These are phyloP conservation scores for Icerya purchasi DNA, from an alignment of 2,888 invertebrate genomes.

Conservation along the genomic window DNA sequence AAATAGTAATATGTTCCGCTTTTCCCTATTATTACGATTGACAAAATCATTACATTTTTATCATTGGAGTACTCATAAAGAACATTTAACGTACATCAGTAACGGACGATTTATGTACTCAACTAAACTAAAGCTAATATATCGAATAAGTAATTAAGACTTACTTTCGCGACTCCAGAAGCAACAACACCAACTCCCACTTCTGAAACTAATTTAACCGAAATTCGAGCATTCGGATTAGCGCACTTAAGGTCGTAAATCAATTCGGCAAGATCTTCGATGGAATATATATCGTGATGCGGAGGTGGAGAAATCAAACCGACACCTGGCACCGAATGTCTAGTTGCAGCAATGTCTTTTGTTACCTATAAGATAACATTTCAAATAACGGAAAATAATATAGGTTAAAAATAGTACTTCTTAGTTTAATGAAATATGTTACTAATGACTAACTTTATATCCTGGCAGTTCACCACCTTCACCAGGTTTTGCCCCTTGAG, in stretches of 20 bases:
- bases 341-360: conserved; percentile 78
- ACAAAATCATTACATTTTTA: no score
- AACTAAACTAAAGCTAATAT: no score
- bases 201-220: conserved; percentile 94
- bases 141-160: no score
- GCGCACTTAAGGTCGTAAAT: conserved; percentile 97
- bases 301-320: conserved; percentile 97
- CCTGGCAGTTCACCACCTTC: conserved; percentile 95
- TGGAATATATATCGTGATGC: conserved; percentile 98
- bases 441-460: conserved; percentile 32
- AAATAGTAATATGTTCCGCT: conserved; percentile 94
- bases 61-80: no score
- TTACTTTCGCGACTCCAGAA: conserved; percentile 89
- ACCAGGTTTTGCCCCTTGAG: conserved; percentile 97
- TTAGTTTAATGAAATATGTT: neutral
- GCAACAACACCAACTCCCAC: conserved; percentile 97
- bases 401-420: neutral
- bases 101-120: no score
- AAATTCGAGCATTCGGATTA: conserved; percentile 83
- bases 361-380: conserved; percentile 41
- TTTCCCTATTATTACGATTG: conserved; percentile 67
- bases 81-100: no score
- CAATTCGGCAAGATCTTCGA: conserved; percentile 92
- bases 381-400: conserved; percentile 14
- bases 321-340: conserved; percentile 90